Evolutionary conservation across 2,113 vertebrate species (phyloP), one percentile per base, ranked within the genome.

Genomic region (Rana temporaria): DNA sequence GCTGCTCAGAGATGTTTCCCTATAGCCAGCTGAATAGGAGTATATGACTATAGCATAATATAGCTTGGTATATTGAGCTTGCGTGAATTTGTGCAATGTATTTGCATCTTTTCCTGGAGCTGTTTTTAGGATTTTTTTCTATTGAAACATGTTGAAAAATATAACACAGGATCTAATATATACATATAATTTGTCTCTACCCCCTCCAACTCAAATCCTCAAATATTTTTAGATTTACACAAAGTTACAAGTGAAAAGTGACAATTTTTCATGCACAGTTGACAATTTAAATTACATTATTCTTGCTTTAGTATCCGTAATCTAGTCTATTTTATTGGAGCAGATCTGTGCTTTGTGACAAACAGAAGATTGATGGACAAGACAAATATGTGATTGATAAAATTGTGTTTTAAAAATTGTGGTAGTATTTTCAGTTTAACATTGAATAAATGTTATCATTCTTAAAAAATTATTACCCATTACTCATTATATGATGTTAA

Each of bases 211-310:
- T 20, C 4, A 53, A 8, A 26, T 19, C n/a, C 69, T 26, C 11
- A 52, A 55, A 71, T 71, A 18, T 71, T 53, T 9, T 11, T 71
- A 18, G 1, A 30, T 32, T 71, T 16, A 55, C 53, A n/a, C 53
- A 30, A 48, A 48, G 3, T 52, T 22, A 22, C n/a, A 70, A 6
- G 14, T 70, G 42, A 70, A 52, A 53, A 16, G 18, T 70, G 38
- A 9, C 69, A 71, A 55, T 71, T 55, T 70, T 53, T 42, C 38
- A 42, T 30, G 2, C 11, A 71, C 0, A 55, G 22, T 17, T 71
- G 69, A 71, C 69, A 71, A 15, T 8, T 26, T 70, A n/a, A 71
- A 55, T 71, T 55, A 71, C 48, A 30, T 55, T 71, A 26, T 22
- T 71, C 69, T 30, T 26, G 48, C 52, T 26, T 30, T 20, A 71